Evolutionary conservation across 2,888 invertebrate species (phyloP), one percentile per base, ranked within the genome.

Genomic region (Tachina grossa): DNA sequence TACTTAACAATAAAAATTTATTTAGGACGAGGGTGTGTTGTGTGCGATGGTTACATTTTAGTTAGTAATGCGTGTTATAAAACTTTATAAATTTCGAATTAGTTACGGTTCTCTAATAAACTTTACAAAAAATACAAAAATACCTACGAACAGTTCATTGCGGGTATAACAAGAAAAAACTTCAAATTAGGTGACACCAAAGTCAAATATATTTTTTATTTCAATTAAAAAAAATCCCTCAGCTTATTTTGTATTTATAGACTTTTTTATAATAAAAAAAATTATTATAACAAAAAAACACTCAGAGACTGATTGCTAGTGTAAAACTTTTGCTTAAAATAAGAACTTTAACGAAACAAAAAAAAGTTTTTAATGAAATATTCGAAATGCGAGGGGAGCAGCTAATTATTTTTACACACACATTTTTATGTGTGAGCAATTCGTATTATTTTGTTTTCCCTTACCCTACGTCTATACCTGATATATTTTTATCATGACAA

Each of bases 241-340:
- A 63, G 71, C 76, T 65, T 31, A 69, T 76, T 71, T 76, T 71
- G 49, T 65, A 72, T 77, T 72, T 72, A 83, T 83, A 72, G 66
- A 59, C 16, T 41, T 76, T 43, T 71, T 53, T 49, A 1, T 39
- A 61, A 45, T 53, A 2, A 16, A n/a, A 57, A 65, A 31, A 19
- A 39, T n/a, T n/a, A 31, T 16, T 31, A 31, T 31, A 6, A 45
- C 9, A 55, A 19, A 47, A 19, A 47, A n/a, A 47, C 10, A 55
- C 75, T 47, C n/a, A 8, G 43, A 72, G 14, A 39, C 19, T 45
- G 47, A 69, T 6, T 59, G 63, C 22, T 66, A 53, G 59, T 31
- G 10, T n/a, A 76, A 77, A 83, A 83, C 83, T 65, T 77, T 51
- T 77, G 77, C 65, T 77, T 77, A 59, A 59, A 72, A 77, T 77